Conservation (phyloP, 2,888 invertebrate species). For the Zhuqinia jingwanae region DNA sequence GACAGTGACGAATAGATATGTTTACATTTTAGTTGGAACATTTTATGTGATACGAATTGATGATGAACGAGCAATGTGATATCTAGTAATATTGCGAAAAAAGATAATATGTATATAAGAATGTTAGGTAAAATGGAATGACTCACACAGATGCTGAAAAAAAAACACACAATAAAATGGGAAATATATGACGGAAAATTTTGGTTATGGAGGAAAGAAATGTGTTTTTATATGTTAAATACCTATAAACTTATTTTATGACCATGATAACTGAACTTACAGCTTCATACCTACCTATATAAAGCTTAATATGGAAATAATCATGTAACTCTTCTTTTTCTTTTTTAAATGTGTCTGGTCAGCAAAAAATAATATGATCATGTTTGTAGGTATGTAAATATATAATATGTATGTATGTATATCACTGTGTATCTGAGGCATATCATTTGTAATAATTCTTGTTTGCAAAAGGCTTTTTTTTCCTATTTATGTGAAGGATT, state of each 20-base stretch:
- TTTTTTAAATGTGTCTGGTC: too few species aligned
- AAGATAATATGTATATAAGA: neutral
- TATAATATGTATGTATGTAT: neutral
- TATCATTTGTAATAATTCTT: neutral
- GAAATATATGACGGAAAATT: constrained; percentile 19
- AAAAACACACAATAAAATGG: neutral
- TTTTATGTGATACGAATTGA: neutral
- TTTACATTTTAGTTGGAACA: neutral
- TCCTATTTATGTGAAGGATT: too few species aligned
- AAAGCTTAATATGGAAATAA: neutral
- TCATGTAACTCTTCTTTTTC: too few species aligned
- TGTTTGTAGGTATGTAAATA: too few species aligned
- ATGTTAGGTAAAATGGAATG: neutral
- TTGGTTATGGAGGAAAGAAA: constrained; percentile 23
- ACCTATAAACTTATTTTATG: constrained; percentile 29
- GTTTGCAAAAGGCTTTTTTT: too few species aligned
- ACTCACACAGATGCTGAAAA: neutral
- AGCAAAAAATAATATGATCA: too few species aligned
- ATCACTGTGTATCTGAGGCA: neutral
- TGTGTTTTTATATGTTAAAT: constrained; percentile 44
- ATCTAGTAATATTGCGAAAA: neutral
- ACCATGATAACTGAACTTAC: too few species aligned
- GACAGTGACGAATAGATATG: too few species aligned
- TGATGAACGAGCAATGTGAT: neutral
- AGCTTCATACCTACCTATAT: too few species aligned